Evolutionary conservation across 2,888 invertebrate genomes (phyloP).

Genomic region (Cosmopolites sordidus): DNA sequence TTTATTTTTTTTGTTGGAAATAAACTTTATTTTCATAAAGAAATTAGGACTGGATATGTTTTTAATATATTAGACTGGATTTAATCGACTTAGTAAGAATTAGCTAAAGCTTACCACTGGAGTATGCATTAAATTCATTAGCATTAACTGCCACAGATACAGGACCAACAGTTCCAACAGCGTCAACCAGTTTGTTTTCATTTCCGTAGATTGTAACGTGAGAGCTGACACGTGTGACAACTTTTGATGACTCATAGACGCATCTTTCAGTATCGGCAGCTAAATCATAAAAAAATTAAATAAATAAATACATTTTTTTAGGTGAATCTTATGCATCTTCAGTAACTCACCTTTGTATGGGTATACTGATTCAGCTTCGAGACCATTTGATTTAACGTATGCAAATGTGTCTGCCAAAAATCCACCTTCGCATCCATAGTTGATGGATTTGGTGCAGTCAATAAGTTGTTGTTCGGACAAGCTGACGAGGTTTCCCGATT

Average conservation of each 20-base stretch:
- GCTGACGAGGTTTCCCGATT: conserved; percentile 15
- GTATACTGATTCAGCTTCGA: conserved; percentile 28
- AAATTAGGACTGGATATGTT: too few species aligned
- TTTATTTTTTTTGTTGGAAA: too few species aligned
- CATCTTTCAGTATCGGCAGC: too few species aligned
- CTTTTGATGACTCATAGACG: conserved; percentile 10
- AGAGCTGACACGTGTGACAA: conserved; percentile 14
- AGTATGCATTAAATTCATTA: conserved; percentile 8
- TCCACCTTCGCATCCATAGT: conserved; percentile 28
- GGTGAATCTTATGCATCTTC: too few species aligned
- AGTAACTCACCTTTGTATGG: conserved; percentile 29
- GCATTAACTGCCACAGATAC: conserved; percentile 22
- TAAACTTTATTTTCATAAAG: too few species aligned
- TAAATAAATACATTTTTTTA: too few species aligned
- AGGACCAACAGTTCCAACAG: conserved; percentile 20
- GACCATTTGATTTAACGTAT: conserved; percentile 28
- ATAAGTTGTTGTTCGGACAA: conserved; percentile 27
- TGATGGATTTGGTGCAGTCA: conserved; percentile 22
- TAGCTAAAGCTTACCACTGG: conserved; percentile 7
- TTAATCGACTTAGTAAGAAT: too few species aligned
- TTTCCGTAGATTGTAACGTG: conserved; percentile 4
- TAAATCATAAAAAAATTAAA: too few species aligned
- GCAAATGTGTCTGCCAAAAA: conserved; percentile 23
- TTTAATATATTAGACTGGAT: too few species aligned
- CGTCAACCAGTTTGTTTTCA: conserved; percentile 16